Evolutionary conservation across 2,797 vertebrate genomes (phyloP).

Genomic region (Lithobates sylvaticus): DNA sequence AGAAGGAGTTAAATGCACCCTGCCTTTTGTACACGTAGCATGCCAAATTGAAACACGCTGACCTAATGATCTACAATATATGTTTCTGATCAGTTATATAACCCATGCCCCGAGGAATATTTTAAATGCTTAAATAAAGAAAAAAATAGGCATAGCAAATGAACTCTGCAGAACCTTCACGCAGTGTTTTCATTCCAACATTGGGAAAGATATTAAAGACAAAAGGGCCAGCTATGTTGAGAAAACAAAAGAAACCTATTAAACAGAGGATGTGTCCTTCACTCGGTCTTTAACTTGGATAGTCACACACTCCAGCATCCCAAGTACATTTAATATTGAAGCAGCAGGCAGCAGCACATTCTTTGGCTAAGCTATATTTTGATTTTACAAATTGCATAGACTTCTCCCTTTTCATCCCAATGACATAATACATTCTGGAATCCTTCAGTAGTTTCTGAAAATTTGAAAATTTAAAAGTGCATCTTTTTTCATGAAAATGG

Average conservation of each 20-base stretch:
- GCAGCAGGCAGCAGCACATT: slow-evolving; percentile 52
- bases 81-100: slow-evolving; percentile 59
- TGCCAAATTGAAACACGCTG: slow-evolving; percentile 40
- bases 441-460: slow-evolving; percentile 50
- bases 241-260: slow-evolving; percentile 57
- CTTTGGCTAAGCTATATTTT: slow-evolving; percentile 51
- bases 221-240: slow-evolving; percentile 38
- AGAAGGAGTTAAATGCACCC: slow-evolving; percentile 11
- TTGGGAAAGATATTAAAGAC: slow-evolving; percentile 57
- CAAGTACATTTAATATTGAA: slow-evolving; percentile 51
- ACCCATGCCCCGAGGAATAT: slow-evolving; percentile 47
- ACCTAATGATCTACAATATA: slow-evolving; percentile 43
- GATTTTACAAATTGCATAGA: slow-evolving; percentile 54
- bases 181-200: slow-evolving; percentile 57
- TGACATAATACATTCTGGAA: slow-evolving; percentile 54
- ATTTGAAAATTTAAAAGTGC: slow-evolving; percentile 2
- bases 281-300: slow-evolving; percentile 49
- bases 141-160: slow-evolving; percentile 51
- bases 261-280: slow-evolving; percentile 58
- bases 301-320: slow-evolving; percentile 43
- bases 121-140: slow-evolving; percentile 27
- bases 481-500: slow-evolving; percentile 11
- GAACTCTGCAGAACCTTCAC: slow-evolving; percentile 53
- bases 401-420: slow-evolving; percentile 37
- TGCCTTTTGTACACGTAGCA: slow-evolving; percentile 6